These are phyloP conservation scores for Eudemis profundana DNA, from an alignment of 2,888 invertebrate species.

Conservation along the genomic window DNA sequence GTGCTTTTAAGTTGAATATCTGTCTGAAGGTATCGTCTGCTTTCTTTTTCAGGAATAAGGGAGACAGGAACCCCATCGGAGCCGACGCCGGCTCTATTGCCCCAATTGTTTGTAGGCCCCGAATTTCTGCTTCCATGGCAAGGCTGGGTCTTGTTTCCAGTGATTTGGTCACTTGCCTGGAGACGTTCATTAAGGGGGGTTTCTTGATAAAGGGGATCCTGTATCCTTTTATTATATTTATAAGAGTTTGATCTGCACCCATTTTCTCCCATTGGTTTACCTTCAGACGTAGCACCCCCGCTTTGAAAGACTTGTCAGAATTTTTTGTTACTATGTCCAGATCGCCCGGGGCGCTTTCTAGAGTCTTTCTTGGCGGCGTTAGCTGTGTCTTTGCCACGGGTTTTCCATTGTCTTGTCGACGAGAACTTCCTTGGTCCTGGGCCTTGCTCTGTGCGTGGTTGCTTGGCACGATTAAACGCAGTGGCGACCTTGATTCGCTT, in stretches of 20 bases:
- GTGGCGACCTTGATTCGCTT: background rate
- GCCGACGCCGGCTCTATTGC: conserved; percentile 12
- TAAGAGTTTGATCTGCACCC: conserved; percentile 17
- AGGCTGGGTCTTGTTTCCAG: conserved; percentile 16
- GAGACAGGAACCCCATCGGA: conserved; percentile 43
- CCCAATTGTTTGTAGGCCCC: conserved; percentile 32
- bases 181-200: conserved; percentile 11
- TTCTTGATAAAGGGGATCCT: conserved; percentile 27
- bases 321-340: background rate
- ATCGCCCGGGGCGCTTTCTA: conserved; percentile 5
- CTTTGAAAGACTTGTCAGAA: background rate
- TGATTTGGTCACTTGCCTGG: background rate
- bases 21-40: conserved; percentile 40
- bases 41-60: conserved; percentile 44
- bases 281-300: conserved; percentile 15
- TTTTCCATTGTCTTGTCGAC: too few relatives aligned
- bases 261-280: conserved; percentile 3
- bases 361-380: background rate
- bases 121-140: conserved; percentile 36
- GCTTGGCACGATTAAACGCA: background rate
- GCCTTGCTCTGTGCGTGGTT: background rate
- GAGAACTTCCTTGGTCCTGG: background rate
- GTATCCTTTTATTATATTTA: conserved; percentile 24
- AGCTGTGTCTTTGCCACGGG: too few relatives aligned
- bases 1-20: conserved; percentile 44